These are phyloP conservation scores for Palythoa grandis DNA, from an alignment of 92 coral and sea anemone genomes.

Conservation along the genomic window DNA sequence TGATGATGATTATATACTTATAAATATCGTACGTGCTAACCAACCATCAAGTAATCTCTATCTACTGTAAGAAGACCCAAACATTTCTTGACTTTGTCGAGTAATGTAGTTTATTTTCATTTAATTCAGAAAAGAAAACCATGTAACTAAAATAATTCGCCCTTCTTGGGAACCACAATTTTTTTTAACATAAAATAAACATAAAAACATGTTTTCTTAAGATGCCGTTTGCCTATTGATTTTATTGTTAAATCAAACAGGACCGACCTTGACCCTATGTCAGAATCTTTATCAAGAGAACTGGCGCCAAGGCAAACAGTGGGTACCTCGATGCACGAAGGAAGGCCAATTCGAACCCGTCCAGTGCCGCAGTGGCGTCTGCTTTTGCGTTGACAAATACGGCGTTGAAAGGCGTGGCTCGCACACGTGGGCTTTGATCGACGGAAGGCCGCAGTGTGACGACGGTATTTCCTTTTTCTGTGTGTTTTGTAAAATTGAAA, in stretches of 20 bases:
- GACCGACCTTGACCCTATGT: constrained; percentile 14
- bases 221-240: neutral
- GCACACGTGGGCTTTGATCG: constrained; percentile 32
- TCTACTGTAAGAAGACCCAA: too few species aligned
- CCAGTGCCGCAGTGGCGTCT: constrained; percentile 42
- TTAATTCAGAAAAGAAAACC: too few species aligned
- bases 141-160: too few species aligned
- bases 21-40: too few species aligned
- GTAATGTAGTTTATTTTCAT: too few species aligned
- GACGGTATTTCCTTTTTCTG: constrained; percentile 8
- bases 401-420: constrained; percentile 43
- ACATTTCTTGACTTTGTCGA: too few species aligned
- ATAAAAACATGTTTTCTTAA: neutral
- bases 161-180: too few species aligned
- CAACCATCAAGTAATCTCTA: too few species aligned
- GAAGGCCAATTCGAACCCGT: constrained; percentile 34
- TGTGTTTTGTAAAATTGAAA: neutral
- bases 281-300: constrained; percentile 36
- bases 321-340: constrained; percentile 39
- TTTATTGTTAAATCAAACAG: neutral
- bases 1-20: too few species aligned
- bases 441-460: constrained; percentile 34
- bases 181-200: too few species aligned
- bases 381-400: constrained; percentile 37
- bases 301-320: constrained; percentile 25